Evolutionary conservation across 2,888 invertebrate species (phyloP).

Genomic region (Quadroppia sp.): DNA sequence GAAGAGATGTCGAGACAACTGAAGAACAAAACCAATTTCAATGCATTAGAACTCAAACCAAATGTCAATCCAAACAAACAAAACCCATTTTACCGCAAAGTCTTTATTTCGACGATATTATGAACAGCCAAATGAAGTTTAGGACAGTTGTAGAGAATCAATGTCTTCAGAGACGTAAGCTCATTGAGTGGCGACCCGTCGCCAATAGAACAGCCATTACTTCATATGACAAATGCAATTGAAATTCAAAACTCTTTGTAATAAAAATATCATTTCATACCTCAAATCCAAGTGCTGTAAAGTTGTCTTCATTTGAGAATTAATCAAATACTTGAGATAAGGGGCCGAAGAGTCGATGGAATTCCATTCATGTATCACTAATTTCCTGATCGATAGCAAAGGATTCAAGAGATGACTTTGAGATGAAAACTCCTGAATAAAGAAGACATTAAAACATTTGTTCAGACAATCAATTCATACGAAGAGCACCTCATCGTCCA

Average conservation of each 20-base stretch:
- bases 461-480: not conserved
- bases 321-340: conserved; percentile 25
- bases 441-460: not conserved
- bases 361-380: conserved; percentile 43
- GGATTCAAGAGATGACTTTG: conserved; percentile 16
- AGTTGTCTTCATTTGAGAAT: conserved; percentile 32
- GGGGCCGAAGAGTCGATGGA: conserved; percentile 23
- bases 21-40: conserved; percentile 31
- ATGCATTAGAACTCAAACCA: not conserved
- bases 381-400: conserved; percentile 42
- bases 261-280: not conserved
- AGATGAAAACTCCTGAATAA: not conserved
- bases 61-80: not conserved
- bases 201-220: conserved; percentile 38
- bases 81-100: conserved; percentile 37
- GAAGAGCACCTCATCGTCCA: not conserved
- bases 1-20: conserved; percentile 77
- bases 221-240: not conserved
- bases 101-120: conserved; percentile 38
- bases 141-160: conserved; percentile 43
- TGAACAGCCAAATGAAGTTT: conserved; percentile 30
- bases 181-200: conserved; percentile 40
- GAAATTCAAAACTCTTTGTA: not conserved
- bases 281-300: conserved; percentile 42
- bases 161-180: conserved; percentile 28